Base-by-base conservation (phyloP, 2,797 vertebrate species). In the Garrulus glandarius region DNA sequence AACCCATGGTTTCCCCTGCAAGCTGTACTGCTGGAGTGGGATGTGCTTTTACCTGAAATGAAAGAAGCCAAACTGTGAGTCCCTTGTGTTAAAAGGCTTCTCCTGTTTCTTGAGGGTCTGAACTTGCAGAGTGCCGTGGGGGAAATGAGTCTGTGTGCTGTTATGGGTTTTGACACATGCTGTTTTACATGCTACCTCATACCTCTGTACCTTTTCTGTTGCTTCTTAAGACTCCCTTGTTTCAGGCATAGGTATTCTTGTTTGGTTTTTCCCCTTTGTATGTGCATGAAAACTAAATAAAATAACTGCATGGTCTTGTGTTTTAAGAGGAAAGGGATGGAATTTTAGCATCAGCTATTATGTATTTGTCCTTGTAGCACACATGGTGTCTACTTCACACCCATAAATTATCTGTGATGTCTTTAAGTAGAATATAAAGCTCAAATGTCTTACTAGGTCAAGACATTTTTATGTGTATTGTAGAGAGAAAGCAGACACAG, bases 121-220 rank as follows among this genome's bases (percentile, higher is more conserved):
- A 79, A 68, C 24, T 43, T n/a, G 9, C 0, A 0, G n/a, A 61
- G 19, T 36, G 43, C 63, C 4, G 0, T 29, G 34, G 44, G 29
- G 21, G 6, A 70, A 59, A 47, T 41, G 17, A 44, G 14, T 29
- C 56, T 67, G 18, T 14, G 21, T 52, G 32, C 43, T 84, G 30
- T 36, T 85, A n/a, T 68, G 59, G 11, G 11, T 70, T 53, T 63
- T 63, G 32, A 37, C 20, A 19, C 10, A 1, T 55, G 46, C 44
- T 78, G 36, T 11, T 89, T 75, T 32, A 9, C 3, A 0, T 74
- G 39, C n/a, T 26, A 7, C 30, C 26, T 87, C 11, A 1, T 36
- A 44, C 55, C 36, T 76, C 19, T 1, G 0, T 60, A 34, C 5
- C 13, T 53, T 39, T 56, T 26, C 36, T 36, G 4, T 55, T 59